phyloP scores from a whole-genome alignment of 2,888 invertebrate species.

The Enchytraeus crypticus region DNA sequence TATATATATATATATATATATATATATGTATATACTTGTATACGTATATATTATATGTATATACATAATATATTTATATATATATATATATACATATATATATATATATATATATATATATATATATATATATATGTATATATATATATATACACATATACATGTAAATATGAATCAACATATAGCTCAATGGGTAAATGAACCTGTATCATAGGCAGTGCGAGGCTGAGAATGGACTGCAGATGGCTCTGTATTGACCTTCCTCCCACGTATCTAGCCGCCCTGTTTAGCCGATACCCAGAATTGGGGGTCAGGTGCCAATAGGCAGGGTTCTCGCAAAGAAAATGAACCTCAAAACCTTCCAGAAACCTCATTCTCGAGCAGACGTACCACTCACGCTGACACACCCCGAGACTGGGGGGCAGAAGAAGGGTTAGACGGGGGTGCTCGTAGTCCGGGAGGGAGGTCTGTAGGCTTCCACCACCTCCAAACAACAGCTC shows the following conservation, averaged over 20 bases:
- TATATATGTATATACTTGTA: too few relatives aligned
- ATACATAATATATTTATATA: too few relatives aligned
- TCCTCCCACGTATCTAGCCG: conserved; percentile 16
- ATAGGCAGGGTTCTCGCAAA: conserved; percentile 31
- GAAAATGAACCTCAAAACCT: conserved; percentile 31
- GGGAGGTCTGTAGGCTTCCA: conserved; percentile 15
- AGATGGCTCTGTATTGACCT: conserved; percentile 23
- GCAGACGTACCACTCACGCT: conserved; percentile 30
- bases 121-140: too few relatives aligned
- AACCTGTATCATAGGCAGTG: conserved; percentile 29
- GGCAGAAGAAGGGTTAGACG: conserved; percentile 28
- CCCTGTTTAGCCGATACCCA: conserved; percentile 28
- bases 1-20: too few relatives aligned
- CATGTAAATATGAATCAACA: too few relatives aligned
- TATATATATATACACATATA: too few relatives aligned
- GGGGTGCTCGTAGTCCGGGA: conserved; percentile 31
- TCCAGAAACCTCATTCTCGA: conserved; percentile 29
- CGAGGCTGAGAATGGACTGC: conserved; percentile 24
- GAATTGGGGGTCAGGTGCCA: conserved; percentile 30
- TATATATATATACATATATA: too few relatives aligned
- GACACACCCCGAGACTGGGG: conserved; percentile 25
- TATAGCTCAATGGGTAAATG: too few relatives aligned
- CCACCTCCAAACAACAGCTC: conserved; percentile 6
- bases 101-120: too few relatives aligned
- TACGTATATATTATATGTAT: too few relatives aligned